These are phyloP conservation scores for Lasioglossum pauxillum DNA, from an alignment of 2,888 invertebrate species.

Conservation along the genomic window DNA sequence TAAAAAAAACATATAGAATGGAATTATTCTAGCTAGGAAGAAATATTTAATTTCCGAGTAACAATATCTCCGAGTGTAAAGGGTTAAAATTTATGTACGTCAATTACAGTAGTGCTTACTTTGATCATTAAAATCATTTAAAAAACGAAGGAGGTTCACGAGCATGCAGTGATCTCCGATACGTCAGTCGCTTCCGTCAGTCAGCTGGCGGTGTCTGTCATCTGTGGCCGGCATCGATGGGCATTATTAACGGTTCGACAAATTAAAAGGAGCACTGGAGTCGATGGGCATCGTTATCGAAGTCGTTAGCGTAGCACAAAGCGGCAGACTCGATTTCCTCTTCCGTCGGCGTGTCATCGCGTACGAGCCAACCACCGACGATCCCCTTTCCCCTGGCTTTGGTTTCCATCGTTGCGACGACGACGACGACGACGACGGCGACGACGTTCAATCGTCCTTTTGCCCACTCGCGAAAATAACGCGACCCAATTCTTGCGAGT, in stretches of 20 bases:
- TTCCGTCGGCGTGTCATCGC: constrained; percentile 29
- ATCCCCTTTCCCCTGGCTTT: background rate
- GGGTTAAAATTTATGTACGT: no score
- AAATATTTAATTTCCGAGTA: no score
- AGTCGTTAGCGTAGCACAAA: constrained; percentile 55
- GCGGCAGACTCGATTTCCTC: constrained; percentile 33
- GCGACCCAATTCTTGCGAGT: constrained; percentile 38
- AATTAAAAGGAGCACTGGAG: constrained; percentile 43
- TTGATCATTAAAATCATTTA: no score
- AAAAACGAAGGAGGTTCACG: background rate
- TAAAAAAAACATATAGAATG: no score
- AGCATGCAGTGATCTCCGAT: background rate
- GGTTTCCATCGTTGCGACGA: background rate
- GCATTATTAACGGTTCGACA: constrained; percentile 44
- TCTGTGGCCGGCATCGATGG: constrained; percentile 10
- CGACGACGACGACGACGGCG: no score
- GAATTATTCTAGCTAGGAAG: no score
- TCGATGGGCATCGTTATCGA: constrained; percentile 51
- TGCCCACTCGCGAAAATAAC: constrained; percentile 32
- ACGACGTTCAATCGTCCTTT: constrained; percentile 20
- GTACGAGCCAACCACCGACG: background rate
- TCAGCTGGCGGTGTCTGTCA: background rate
- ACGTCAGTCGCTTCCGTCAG: background rate
- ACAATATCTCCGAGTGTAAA: no score
- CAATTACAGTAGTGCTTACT: no score